Base-by-base conservation (phyloP, 92 coral and sea anemone genomes). In the Palythoa grandiflora region DNA sequence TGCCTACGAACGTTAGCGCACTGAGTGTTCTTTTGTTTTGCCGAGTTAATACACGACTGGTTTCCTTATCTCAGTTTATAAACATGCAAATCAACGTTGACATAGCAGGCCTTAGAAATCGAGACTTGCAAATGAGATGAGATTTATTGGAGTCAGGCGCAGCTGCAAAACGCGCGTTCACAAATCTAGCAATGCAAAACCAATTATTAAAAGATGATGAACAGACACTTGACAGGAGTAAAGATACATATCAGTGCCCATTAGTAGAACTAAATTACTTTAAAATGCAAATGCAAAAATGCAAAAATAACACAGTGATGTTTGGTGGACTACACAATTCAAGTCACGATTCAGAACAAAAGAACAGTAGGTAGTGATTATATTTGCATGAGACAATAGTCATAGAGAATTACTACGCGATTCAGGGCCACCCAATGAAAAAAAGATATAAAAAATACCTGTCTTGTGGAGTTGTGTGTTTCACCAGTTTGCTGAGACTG, bases 121-220 rank as follows among this genome's bases (percentile, higher is more conserved):
- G 59, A 39, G 38, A 61, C 50, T 80, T 80, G 86, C 86, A 81
- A 81, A 81, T 81, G 73, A 81, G 75, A 40, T 11, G 44, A 81
- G 61, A 48, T 38, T 44, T 47, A n/a, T 9, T 61, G 57, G 52
- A 21, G 57, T 68, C 57, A 51, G 39, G 15, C 74, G 53, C 59
- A 16, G 20, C 71, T 81, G 59, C 75, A 70, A 61, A 40, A 63
- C 17, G 17, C 57, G 84, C 12, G 12, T 28, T 11, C 52, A 15
- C 9, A 17, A 36, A 21, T 48, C 51, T 61, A 78, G 73, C 36
- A 38, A 54, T 60, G 53, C n/a, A 5, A 38, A 17, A 21, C 17
- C 44, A 1, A 1, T 37, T 28, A 48, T 61, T 38, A 80, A 65
- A 81, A 65, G 17, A 37, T 40, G 55, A 61, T 44, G 39, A 59